These are phyloP conservation scores for Megaleporinus macrocephalus DNA, from an alignment of 2,113 vertebrate species.

Conservation along the genomic window DNA sequence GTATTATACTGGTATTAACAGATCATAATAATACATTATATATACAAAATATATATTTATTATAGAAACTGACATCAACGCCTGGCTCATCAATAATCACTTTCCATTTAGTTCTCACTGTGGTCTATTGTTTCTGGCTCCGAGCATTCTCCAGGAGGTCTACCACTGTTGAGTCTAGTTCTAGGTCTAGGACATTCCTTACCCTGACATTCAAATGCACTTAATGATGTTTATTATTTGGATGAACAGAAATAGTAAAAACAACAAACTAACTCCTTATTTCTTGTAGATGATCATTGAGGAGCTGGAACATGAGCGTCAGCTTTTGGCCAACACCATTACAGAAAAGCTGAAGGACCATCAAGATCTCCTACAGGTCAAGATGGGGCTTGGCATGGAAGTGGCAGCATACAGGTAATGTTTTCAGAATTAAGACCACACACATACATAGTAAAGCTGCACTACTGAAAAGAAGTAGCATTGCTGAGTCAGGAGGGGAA, in stretches of 20 bases:
- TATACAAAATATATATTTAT: too few species aligned
- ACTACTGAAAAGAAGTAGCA: too few species aligned
- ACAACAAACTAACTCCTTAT: constrained; percentile 15
- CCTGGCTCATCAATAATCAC: background rate
- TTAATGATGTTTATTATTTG: background rate
- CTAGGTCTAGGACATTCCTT: background rate
- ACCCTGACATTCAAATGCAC: background rate
- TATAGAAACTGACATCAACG: background rate
- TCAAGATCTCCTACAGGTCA: constrained; percentile 90
- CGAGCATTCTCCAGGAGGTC: too few species aligned
- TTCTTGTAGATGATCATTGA: constrained; percentile 82
- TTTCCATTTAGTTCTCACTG: too few species aligned
- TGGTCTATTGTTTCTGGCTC: background rate
- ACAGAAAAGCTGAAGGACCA: constrained; percentile 86
- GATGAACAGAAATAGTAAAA: background rate
- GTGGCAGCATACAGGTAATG: constrained; percentile 91
- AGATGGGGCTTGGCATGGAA: constrained; percentile 90
- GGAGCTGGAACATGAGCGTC: constrained; percentile 87
- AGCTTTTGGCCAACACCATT: constrained; percentile 79
- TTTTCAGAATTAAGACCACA: background rate
- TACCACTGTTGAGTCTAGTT: background rate
- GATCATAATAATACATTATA: too few species aligned
- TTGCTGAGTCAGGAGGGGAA: too few species aligned
- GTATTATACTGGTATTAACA: background rate
- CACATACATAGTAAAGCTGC: background rate